Percentiles rank a stretch among this genome's conserved stretches.
These are phyloP conservation scores for Lathamus discolor DNA, from an alignment of 2,113 vertebrate species.

Conservation along the genomic window DNA sequence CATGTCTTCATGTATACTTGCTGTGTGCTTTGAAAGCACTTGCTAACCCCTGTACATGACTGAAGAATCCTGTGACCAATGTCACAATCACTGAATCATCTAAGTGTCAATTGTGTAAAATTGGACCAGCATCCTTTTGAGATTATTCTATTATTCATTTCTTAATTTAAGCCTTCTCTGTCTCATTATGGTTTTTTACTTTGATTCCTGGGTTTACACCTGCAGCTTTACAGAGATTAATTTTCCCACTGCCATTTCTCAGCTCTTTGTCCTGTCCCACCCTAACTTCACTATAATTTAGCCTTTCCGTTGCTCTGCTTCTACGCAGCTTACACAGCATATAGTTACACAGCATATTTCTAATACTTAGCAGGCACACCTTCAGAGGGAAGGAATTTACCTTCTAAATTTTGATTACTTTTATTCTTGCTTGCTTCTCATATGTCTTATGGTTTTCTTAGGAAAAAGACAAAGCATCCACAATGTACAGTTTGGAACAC, in stretches of 20 bases:
- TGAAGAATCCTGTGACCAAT: neutral
- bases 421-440: constrained; percentile 19
- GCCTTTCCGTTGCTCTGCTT: neutral
- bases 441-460: neutral
- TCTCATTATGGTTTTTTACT: neutral
- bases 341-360: neutral
- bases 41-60: neutral
- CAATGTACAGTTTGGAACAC: neutral
- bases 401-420: constrained; percentile 45
- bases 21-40: neutral
- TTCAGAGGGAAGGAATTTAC: constrained; percentile 40
- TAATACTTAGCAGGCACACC: constrained; percentile 27
- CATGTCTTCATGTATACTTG: neutral
- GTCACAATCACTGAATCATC: neutral
- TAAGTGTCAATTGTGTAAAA: neutral
- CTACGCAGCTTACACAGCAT: neutral
- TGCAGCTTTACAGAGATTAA: neutral
- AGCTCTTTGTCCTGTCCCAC: neutral
- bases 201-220: neutral
- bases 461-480: neutral
- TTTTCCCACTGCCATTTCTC: neutral
- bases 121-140: neutral
- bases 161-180: neutral
- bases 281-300: neutral
- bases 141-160: neutral